These are phyloP conservation scores for Poeciliopsis paucimaculata DNA, from an alignment of 2,797 vertebrate species.

Conservation along the genomic window DNA sequence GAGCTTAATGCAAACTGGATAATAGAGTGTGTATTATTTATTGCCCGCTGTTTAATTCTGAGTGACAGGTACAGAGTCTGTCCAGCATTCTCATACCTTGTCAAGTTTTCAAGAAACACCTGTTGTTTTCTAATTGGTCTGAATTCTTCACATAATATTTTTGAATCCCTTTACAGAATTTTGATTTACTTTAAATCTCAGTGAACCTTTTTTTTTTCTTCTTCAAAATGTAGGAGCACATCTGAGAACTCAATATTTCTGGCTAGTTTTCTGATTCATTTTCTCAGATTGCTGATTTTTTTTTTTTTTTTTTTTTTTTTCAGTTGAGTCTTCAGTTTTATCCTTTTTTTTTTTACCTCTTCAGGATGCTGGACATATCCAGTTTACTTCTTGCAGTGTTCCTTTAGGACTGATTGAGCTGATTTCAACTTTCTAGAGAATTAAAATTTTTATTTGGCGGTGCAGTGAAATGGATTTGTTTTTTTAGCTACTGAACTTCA, in stretches of 20 bases:
- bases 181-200: background rate
- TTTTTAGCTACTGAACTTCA: background rate
- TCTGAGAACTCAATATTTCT: background rate
- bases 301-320: background rate
- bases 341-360: conserved; percentile 12
- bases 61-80: conserved; percentile 27
- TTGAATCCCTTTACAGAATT: conserved; percentile 3
- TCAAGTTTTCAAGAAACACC: conserved; percentile 17
- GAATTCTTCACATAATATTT: background rate
- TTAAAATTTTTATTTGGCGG: background rate
- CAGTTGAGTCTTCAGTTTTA: conserved; percentile 16
- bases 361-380: conserved; percentile 7
- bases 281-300: background rate
- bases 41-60: conserved; percentile 29
- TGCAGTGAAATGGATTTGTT: too few species aligned
- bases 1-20: conserved; percentile 41
- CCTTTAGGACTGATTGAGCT: background rate
- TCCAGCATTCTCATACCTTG: conserved; percentile 7
- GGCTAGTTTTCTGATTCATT: background rate
- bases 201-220: background rate
- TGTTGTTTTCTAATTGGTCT: conserved; percentile 26
- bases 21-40: conserved; percentile 33
- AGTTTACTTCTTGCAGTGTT: background rate
- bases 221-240: background rate
- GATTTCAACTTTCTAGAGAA: background rate